Conservation (phyloP, 1,140 invertebrate genomes). For the Prorops nasuta region DNA sequence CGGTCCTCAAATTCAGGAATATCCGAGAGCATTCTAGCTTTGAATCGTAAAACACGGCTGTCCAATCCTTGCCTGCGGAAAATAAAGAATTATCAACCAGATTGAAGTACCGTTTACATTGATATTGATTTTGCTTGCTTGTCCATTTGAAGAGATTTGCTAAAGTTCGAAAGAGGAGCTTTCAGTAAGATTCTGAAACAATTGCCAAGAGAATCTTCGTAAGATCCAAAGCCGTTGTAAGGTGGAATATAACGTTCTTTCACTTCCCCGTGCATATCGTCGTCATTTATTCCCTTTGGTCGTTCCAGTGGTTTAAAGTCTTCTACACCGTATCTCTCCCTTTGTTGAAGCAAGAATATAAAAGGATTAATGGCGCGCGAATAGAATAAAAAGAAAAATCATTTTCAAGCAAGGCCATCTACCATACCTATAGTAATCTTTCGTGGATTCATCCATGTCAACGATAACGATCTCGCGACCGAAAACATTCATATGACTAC, state of each 20-base stretch:
- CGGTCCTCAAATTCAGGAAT: constrained; percentile 67
- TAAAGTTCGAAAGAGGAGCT: constrained; percentile 72
- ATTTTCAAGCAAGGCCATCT: no score
- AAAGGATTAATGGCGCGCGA: background rate
- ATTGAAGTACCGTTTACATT: no score
- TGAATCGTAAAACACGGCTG: constrained; percentile 77
- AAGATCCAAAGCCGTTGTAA: constrained; percentile 84
- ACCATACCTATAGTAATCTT: constrained; percentile 73
- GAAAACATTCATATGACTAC: constrained; percentile 74
- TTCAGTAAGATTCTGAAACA: constrained; percentile 76
- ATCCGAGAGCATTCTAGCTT: constrained; percentile 71
- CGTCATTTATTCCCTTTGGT: constrained; percentile 54
- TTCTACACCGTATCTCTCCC: constrained; percentile 55
- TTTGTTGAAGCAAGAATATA: constrained; percentile 17
- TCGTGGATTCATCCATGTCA: constrained; percentile 85
- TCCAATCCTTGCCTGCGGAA: constrained; percentile 65
- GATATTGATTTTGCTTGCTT: constrained; percentile 60
- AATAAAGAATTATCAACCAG: background rate
- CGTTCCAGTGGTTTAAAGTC: constrained; percentile 60
- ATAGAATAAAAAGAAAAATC: no score
- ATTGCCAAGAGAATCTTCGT: constrained; percentile 85
- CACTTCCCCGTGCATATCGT: constrained; percentile 43
- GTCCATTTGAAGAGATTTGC: constrained; percentile 79
- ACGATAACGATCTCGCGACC: constrained; percentile 78
- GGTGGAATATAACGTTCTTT: constrained; percentile 69